Percentiles rank a stretch among this genome's conserved stretches.
Conservation (phyloP, 2,113 vertebrate genomes). For the Monarcha castaneiventris region DNA sequence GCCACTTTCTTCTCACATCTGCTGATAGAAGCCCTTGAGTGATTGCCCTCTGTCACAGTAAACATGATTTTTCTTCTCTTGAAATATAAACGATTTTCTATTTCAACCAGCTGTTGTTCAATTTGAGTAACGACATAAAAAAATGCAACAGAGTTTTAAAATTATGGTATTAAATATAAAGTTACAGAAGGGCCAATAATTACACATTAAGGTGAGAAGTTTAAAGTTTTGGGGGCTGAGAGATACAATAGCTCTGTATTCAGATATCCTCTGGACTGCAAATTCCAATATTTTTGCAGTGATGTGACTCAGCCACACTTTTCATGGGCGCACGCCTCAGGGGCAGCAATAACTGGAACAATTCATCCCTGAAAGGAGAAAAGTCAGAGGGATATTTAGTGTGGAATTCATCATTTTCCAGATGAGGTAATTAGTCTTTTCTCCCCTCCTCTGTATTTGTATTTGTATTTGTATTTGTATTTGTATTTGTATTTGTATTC, state of each 20-base stretch:
- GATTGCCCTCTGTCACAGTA: background rate
- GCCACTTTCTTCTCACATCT: background rate
- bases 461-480: too few species aligned
- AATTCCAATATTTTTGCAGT: background rate
- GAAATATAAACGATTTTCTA: background rate
- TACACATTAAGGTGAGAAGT: background rate
- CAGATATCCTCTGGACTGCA: background rate
- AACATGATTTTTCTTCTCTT: background rate
- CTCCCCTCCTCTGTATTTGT: fast-evolving
- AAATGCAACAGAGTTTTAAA: background rate
- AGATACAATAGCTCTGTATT: background rate
- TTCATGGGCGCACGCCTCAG: background rate
- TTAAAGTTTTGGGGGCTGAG: background rate
- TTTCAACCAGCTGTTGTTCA: background rate
- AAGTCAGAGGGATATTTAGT: background rate
- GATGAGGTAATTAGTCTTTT: background rate
- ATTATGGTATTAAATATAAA: background rate
- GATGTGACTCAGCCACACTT: background rate
- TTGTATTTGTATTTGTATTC: background rate
- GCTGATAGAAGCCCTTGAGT: background rate
- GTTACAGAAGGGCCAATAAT: background rate
- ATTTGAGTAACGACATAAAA: background rate
- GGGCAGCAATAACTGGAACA: background rate
- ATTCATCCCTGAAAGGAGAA: background rate
- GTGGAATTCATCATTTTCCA: background rate